Conservation (phyloP, 2,113 vertebrate species). For the Neofelis nebulosa region DNA sequence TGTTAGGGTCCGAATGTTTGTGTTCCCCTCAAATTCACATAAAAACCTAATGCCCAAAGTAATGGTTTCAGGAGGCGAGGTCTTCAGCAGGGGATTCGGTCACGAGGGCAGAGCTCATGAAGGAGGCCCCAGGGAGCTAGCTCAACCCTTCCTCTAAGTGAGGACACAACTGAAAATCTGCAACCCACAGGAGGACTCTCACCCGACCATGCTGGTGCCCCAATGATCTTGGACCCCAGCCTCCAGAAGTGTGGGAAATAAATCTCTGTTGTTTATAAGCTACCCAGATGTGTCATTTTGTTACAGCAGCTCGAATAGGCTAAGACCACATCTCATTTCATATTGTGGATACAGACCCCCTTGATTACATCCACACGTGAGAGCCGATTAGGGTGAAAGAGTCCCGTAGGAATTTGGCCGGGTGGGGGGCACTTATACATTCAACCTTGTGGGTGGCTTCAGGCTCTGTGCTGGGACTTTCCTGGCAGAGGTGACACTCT, state of each 20-base stretch:
- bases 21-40: no score
- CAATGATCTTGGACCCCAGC: not conserved
- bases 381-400: not conserved
- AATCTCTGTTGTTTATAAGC: not conserved
- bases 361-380: not conserved
- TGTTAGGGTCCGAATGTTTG: not conserved
- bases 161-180: not conserved
- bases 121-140: not conserved
- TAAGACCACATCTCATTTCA: not conserved
- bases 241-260: not conserved
- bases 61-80: not conserved
- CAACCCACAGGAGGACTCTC: not conserved
- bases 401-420: not conserved
- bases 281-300: not conserved
- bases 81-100: not conserved
- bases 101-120: not conserved
- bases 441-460: not conserved
- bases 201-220: accelerated
- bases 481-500: not conserved
- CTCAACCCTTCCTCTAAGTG: no score
- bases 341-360: not conserved
- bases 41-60: not conserved
- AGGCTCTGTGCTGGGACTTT: not conserved
- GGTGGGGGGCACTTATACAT: no score
- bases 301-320: no score